Evolutionary conservation across 2,888 invertebrate species (phyloP).

Genomic region (Cosmia pyralina): DNA sequence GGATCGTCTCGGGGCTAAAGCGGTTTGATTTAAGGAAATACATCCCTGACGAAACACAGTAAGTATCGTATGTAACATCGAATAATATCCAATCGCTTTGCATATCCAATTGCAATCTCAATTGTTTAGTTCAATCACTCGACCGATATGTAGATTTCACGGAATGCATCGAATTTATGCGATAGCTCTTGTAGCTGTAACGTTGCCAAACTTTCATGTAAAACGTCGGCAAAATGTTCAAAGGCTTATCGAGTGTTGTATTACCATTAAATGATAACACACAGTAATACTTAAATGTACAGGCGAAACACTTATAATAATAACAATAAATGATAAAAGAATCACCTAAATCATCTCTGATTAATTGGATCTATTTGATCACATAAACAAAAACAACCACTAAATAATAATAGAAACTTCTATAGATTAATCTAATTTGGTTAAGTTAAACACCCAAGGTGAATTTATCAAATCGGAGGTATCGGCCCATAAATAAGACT

Average conservation of each 20-base stretch:
- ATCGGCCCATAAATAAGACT: slow-evolving; percentile 82
- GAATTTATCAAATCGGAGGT: slow-evolving; percentile 76
- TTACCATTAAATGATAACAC: slow-evolving; percentile 29
- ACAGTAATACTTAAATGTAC: not conserved
- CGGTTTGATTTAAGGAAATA: slow-evolving; percentile 87
- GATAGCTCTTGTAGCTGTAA: slow-evolving; percentile 47
- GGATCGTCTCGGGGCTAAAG: slow-evolving; percentile 78
- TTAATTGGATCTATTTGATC: slow-evolving; percentile 25
- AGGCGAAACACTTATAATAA: not conserved
- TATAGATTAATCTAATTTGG: slow-evolving; percentile 73
- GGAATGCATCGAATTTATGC: slow-evolving; percentile 69
- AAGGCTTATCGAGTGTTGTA: slow-evolving; percentile 38
- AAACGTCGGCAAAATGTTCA: slow-evolving; percentile 47
- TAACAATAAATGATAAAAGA: not conserved
- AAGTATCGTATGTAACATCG: slow-evolving; percentile 74
- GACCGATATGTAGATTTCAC: slow-evolving; percentile 72
- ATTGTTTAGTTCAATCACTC: slow-evolving; percentile 81
- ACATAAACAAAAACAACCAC: slow-evolving; percentile 41
- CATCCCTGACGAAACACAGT: slow-evolving; percentile 65
- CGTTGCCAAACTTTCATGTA: slow-evolving; percentile 51
- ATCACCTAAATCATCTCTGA: not conserved
- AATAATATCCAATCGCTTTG: slow-evolving; percentile 73
- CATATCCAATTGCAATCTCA: slow-evolving; percentile 82
- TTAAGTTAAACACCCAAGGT: slow-evolving; percentile 73
- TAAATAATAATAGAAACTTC: slow-evolving; percentile 59